Conservation (phyloP, 92 coral and sea anemone species). For the Bergia puertoricense region DNA sequence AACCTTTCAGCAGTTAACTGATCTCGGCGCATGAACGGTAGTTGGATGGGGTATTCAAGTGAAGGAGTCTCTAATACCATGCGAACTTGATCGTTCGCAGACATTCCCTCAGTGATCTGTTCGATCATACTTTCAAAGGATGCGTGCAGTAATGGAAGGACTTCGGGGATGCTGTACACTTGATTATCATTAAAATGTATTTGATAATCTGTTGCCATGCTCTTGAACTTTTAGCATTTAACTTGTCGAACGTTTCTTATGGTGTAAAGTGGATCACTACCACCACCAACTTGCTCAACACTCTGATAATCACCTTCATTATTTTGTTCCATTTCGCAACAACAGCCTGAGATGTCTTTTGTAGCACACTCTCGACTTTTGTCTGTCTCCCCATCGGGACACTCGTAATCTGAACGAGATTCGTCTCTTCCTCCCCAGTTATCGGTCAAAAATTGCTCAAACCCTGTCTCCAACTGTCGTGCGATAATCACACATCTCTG, state of each 20-base stretch:
- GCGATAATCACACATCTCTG: neutral
- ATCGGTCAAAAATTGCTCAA: neutral
- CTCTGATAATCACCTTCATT: neutral
- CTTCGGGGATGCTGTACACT: neutral
- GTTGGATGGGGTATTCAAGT: slow-evolving; percentile 49
- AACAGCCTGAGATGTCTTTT: no score
- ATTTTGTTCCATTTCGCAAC: neutral
- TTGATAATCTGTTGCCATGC: slow-evolving; percentile 3
- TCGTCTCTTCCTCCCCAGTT: neutral
- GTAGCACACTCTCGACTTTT: no score
- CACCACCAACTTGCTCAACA: no score
- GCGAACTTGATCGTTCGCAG: slow-evolving; percentile 17
- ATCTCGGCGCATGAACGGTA: slow-evolving; percentile 12
- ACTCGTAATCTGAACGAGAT: neutral
- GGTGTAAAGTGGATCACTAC: neutral
- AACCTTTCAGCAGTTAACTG: slow-evolving; percentile 38
- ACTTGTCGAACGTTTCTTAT: neutral
- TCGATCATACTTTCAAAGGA: slow-evolving; percentile 21
- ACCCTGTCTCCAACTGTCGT: neutral
- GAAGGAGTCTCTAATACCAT: slow-evolving; percentile 41
- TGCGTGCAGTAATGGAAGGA: neutral
- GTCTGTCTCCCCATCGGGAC: neutral
- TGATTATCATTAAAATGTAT: slow-evolving; percentile 2
- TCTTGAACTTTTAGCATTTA: neutral
- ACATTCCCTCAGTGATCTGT: neutral